Evolutionary conservation across 2,888 invertebrate species (phyloP), one percentile per base, ranked within the genome.

Genomic region (Agrypnus murinus): DNA sequence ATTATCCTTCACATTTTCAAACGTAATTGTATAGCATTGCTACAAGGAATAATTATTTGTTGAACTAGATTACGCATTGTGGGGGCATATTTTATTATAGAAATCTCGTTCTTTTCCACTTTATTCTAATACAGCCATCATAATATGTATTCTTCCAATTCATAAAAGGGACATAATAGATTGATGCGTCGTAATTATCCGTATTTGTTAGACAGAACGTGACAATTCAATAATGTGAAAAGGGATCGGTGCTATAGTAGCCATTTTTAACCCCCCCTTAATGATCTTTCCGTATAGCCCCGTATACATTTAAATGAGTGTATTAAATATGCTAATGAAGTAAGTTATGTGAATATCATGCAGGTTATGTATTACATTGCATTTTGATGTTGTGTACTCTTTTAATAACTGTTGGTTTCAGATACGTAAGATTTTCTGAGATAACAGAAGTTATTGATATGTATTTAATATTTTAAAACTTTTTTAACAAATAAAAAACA

Each of bases 181-280:
- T 69, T 69, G 69, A 48, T 64, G 31, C 38, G 25, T 60, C 65
- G 46, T 69, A 72, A 72, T 73, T 73, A 66, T 66, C 63, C 48
- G 38, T 69, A 69, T 73, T 73, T 73, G 72, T 73, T 66, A 59
- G 17, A 40, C 36, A 31, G 66, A 73, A 73, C 25, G 25, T 73
- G 69, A 69, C 69, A 62, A 66, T 72, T 72, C 64, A 59, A 60
- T 72, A 59, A 65, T 60, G 36, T 62, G 46, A 55, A 57, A 58
- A 46, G 53, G 59, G 65, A 65, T 50, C 59, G 68, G 65, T 32
- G 58, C 66, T 65, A 59, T 25, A 25, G 25, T 32, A 65, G 71
- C 70, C 70, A 60, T 70, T 62, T 62, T 65, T 25, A 65, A 58
- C 45, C 57, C 55, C 38, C 60, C 66, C 62, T 53, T 53, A 70